Conservation (phyloP, 2,888 invertebrate genomes). For the Muschampia plurimacula region DNA sequence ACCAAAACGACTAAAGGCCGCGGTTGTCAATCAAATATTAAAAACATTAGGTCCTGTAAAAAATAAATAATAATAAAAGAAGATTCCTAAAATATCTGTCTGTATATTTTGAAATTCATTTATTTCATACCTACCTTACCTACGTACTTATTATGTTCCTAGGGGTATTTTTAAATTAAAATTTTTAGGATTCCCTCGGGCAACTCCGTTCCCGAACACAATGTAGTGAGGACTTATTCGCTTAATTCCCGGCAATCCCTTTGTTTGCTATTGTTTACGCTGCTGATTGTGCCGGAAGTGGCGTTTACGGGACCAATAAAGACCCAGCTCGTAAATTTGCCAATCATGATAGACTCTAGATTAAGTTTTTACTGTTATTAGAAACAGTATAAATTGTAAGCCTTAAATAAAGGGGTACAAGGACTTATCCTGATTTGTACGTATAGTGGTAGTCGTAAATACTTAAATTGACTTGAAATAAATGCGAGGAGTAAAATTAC, state of each 20-base stretch:
- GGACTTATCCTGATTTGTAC: conserved; percentile 20
- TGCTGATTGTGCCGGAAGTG: conserved; percentile 59
- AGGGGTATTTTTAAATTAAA: conserved; percentile 44
- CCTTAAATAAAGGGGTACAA: conserved; percentile 13
- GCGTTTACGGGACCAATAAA: conserved; percentile 61
- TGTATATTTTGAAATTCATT: background rate
- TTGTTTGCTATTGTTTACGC: conserved; percentile 60
- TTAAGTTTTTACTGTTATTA: conserved; percentile 53
- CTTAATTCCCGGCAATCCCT: conserved; percentile 53
- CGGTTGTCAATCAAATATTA: too few species aligned
- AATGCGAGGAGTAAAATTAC: too few species aligned
- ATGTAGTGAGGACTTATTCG: conserved; percentile 57
- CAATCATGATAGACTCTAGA: conserved; percentile 56
- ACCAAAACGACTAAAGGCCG: too few species aligned
- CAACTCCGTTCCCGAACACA: conserved; percentile 53
- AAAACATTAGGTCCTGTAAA: too few species aligned
- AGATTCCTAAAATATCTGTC: background rate
- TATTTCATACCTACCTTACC: background rate
- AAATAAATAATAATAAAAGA: too few species aligned
- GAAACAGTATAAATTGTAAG: conserved; percentile 36
- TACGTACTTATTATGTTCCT: conserved; percentile 31
- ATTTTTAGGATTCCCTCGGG: conserved; percentile 37
- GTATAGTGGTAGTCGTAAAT: conserved; percentile 25
- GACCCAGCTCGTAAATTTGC: conserved; percentile 59
- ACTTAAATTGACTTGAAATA: background rate